Evolutionary conservation across 2,113 vertebrate species (phyloP), one percentile per base, ranked within the genome.

Genomic region (Tapirus terrestris): DNA sequence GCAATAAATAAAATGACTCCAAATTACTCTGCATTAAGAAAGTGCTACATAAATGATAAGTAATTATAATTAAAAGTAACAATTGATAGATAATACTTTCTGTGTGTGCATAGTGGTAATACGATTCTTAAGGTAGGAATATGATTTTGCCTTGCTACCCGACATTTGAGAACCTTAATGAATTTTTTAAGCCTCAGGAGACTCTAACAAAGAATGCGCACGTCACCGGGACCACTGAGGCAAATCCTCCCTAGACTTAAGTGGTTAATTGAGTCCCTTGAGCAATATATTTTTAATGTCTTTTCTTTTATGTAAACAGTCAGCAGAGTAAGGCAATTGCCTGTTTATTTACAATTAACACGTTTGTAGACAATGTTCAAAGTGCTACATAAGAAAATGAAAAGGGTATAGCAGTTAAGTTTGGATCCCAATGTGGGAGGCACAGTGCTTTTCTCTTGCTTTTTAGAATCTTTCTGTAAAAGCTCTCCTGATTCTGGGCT

Each of bases 121-220:
- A 84, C 56, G 82, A 98, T 97, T 98, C 94, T 98, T 93, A 95
- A 96, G 53, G 56, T 96, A 96, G 1, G 48, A 89, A 92, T 98
- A 92, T 96, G 95, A 88, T 85, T 98, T 97, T 98, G 85, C 68
- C 77, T 67, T 97, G 93, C 96, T 97, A 76, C 81, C 97, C 89
- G 98, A 31, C 82, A 98, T 98, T 98, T 98, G 97, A 98, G 98
- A 99, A 95, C 80, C 17, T 97, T 89, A 94, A 85, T 98, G 98
- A 98, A 99, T 98, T 97, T 96, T 98, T 98, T 99, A 98, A 99
- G 1, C 5, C 89, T 97, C 95, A 72, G 65, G 97, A 98, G 97
- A 96, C 96, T 75, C 92, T 98, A 97, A 98, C 97, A 98, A 98
- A 98, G 96, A 98, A 97, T 92, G 94, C 58, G 81, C 45, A 97